phyloP scores from a whole-genome alignment of 2,113 vertebrate species.

The Emydocephalus ijimae region DNA sequence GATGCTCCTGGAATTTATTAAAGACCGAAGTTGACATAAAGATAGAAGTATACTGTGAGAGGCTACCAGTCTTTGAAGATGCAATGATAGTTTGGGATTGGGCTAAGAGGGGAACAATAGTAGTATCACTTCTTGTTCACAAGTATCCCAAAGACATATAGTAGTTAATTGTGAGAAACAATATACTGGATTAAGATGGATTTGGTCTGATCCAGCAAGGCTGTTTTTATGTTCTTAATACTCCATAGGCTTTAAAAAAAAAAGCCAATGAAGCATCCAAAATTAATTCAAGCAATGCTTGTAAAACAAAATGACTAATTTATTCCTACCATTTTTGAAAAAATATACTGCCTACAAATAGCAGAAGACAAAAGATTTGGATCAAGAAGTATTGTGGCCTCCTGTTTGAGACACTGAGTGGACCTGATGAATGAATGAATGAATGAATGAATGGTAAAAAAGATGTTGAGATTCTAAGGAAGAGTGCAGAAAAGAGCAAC shows the following conservation, averaged over 20 bases:
- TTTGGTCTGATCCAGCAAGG: neutral
- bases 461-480: too few species aligned
- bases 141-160: neutral
- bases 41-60: neutral
- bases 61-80: neutral
- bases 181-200: neutral
- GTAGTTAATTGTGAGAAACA: neutral
- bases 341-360: neutral
- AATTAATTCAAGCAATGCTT: neutral
- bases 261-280: neutral
- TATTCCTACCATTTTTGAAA: neutral
- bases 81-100: neutral
- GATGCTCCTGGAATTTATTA: neutral
- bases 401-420: neutral
- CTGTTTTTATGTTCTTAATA: neutral
- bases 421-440: neutral
- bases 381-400: neutral
- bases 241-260: neutral
- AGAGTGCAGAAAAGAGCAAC: too few species aligned
- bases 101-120: neutral
- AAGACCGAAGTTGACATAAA: neutral
- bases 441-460: too few species aligned
- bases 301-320: neutral
- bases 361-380: neutral
- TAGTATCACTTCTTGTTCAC: neutral